A percentile compares a stretch with the other conserved stretches of the same genome.
Conservation (phyloP, 2,113 vertebrate species). For the Stomatorhinus ivindoensis region DNA sequence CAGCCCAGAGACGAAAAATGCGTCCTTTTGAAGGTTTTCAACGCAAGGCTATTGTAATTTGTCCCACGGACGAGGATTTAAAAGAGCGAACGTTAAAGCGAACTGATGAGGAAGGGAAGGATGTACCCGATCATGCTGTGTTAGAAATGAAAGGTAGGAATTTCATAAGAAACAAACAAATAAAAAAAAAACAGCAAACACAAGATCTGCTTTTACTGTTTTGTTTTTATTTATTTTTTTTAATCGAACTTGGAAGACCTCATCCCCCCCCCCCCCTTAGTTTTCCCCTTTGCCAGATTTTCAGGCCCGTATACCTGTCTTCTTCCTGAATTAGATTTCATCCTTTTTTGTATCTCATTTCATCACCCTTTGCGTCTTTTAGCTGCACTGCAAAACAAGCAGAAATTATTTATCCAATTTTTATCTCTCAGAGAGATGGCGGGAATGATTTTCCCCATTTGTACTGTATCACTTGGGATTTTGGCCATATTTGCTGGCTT, state of each 20-base stretch:
- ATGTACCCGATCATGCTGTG: constrained; percentile 89
- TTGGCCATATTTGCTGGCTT: neutral
- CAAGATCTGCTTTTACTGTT: constrained; percentile 60
- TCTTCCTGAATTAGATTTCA: constrained; percentile 1
- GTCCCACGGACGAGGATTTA: constrained; percentile 89
- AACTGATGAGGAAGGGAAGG: constrained; percentile 90
- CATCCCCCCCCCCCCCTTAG: constrained; percentile 14
- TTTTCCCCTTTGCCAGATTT: constrained; percentile 40
- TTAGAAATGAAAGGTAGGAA: constrained; percentile 97
- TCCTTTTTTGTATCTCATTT: constrained; percentile 11
- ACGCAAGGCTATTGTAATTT: constrained; percentile 93
- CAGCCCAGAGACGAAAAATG: constrained; percentile 96
- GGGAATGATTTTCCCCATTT: neutral
- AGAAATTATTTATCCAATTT: neutral
- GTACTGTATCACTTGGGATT: neutral
- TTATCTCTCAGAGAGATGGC: neutral
- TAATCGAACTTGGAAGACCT: constrained; percentile 59
- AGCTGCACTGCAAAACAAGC: constrained; percentile 18
- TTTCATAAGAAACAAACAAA: constrained; percentile 56
- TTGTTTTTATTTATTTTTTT: constrained; percentile 33
- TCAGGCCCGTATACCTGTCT: constrained; percentile 1
- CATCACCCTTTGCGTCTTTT: neutral
- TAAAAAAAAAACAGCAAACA: constrained; percentile 53
- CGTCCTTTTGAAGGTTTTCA: constrained; percentile 96
- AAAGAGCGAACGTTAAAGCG: constrained; percentile 88